Percentiles rank a stretch among this genome's conserved stretches.
phyloP scores from a whole-genome alignment of 2,113 vertebrate genomes.

The Hylia prasina region DNA sequence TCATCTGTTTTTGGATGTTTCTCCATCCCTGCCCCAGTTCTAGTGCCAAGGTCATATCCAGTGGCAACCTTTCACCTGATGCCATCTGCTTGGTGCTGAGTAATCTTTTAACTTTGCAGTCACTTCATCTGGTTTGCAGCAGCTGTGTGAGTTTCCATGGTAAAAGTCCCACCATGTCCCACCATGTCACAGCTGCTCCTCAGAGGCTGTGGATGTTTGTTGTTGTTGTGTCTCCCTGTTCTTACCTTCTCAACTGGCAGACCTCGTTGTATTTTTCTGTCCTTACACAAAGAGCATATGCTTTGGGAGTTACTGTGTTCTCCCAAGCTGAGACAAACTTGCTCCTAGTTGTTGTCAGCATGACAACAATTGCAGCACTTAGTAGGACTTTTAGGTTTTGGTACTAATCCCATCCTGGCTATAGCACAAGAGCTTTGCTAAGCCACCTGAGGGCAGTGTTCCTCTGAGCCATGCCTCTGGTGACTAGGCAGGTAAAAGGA shows the following conservation, averaged over 20 bases:
- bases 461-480: neutral
- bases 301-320: neutral
- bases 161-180: neutral
- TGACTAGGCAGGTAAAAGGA: neutral
- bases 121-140: neutral
- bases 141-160: neutral
- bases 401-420: neutral
- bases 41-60: neutral
- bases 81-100: neutral
- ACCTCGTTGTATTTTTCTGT: neutral
- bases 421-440: neutral
- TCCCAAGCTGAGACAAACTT: accelerated
- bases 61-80: neutral
- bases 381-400: neutral
- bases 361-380: neutral
- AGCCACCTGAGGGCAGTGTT: neutral
- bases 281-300: neutral
- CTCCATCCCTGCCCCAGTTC: neutral
- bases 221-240: neutral
- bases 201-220: neutral
- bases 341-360: neutral
- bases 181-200: neutral
- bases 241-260: neutral
- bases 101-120: neutral
- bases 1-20: neutral